phyloP scores from a whole-genome alignment of 2,113 vertebrate genomes.

The Eira barbara region DNA sequence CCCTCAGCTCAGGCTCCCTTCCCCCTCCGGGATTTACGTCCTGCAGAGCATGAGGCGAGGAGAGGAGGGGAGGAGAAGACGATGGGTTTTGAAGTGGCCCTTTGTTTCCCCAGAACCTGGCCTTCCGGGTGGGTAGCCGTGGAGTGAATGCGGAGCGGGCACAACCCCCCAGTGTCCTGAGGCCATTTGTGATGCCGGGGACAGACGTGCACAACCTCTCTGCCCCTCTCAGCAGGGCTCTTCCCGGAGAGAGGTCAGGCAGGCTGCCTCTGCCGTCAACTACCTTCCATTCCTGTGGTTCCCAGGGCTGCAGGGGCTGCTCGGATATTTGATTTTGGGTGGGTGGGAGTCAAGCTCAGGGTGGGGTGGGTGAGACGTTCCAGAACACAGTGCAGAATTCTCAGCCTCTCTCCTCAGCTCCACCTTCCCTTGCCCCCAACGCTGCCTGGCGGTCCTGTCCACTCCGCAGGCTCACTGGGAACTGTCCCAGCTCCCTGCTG shows the following conservation, averaged over 20 bases:
- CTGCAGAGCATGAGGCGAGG: rapidly evolving
- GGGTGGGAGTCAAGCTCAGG: background rate
- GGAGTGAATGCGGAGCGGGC: too few species aligned
- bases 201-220: too few species aligned
- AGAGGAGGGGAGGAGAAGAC: background rate
- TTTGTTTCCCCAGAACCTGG: background rate
- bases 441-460: background rate
- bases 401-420: background rate
- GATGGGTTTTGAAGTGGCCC: background rate
- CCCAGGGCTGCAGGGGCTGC: background rate
- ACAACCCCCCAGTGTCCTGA: rapidly evolving
- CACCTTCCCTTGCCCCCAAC: background rate
- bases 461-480: background rate
- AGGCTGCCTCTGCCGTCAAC: rapidly evolving
- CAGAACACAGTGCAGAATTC: background rate
- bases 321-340: background rate
- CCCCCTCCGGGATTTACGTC: background rate
- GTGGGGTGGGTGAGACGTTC: too few species aligned
- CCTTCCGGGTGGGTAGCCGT: rapidly evolving
- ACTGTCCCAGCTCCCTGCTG: background rate
- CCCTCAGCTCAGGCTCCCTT: background rate
- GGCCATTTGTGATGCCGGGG: rapidly evolving
- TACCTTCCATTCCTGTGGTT: rapidly evolving
- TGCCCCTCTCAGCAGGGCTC: background rate
- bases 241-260: rapidly evolving